These are phyloP conservation scores for Drosophila longiperda DNA, from an alignment of 2,888 invertebrate genomes.

Conservation along the genomic window DNA sequence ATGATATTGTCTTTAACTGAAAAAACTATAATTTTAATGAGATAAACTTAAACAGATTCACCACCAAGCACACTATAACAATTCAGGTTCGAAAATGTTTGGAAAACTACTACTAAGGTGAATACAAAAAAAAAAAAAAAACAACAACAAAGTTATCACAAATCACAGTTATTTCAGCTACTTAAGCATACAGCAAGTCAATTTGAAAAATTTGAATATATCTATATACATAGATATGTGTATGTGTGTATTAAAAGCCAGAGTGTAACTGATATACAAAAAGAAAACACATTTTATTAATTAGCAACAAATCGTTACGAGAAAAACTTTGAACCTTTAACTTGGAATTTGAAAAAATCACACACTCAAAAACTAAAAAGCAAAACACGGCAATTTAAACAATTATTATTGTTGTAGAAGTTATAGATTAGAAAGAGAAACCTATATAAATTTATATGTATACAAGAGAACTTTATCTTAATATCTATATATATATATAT, in stretches of 20 bases:
- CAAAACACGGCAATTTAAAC: slow-evolving; percentile 45
- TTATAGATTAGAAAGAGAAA: slow-evolving; percentile 50
- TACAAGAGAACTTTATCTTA: slow-evolving; percentile 19
- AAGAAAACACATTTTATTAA: slow-evolving; percentile 20
- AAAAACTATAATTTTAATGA: slow-evolving; percentile 41
- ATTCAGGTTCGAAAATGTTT: slow-evolving; percentile 29
- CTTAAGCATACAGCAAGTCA: slow-evolving; percentile 51
- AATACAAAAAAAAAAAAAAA: slow-evolving; percentile 39
- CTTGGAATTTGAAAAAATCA: slow-evolving; percentile 26
- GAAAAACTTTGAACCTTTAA: slow-evolving; percentile 38
- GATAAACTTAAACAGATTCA: slow-evolving; percentile 13
- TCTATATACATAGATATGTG: slow-evolving; percentile 13
- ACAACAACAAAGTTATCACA: slow-evolving; percentile 22
- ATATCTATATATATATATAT: not conserved
- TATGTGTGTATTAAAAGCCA: slow-evolving; percentile 12
- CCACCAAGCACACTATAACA: slow-evolving; percentile 15
- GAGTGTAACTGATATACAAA: slow-evolving; percentile 31
- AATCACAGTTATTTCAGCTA: slow-evolving; percentile 11
- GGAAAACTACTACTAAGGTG: slow-evolving; percentile 78
- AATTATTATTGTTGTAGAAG: slow-evolving; percentile 78
- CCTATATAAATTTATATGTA: slow-evolving; percentile 65
- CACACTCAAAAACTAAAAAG: not conserved
- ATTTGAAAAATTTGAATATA: slow-evolving; percentile 54
- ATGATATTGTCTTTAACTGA: slow-evolving; percentile 5
- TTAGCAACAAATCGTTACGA: slow-evolving; percentile 38